Conservation (phyloP, 2,888 invertebrate species). For the Eupithecia centaureata region DNA sequence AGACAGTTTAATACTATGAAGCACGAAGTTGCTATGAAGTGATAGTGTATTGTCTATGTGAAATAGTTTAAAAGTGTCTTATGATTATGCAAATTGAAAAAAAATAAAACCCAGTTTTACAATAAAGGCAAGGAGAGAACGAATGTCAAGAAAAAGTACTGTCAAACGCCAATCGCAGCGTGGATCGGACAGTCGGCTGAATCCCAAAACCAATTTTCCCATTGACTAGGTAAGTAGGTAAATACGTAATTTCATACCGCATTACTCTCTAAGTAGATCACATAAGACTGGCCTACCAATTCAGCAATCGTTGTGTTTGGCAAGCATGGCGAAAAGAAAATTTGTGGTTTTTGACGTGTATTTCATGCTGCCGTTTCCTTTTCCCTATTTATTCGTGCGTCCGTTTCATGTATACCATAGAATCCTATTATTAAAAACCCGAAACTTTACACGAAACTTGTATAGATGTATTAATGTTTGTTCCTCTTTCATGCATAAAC, state of each 20-base stretch:
- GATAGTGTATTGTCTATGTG: no score
- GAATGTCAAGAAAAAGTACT: conserved; percentile 41
- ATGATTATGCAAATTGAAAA: background rate
- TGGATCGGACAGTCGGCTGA: conserved; percentile 67
- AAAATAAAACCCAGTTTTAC: conserved; percentile 2
- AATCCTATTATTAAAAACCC: no score
- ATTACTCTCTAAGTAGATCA: conserved; percentile 74
- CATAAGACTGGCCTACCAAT: conserved; percentile 54
- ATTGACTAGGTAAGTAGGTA: conserved; percentile 79
- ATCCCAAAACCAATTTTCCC: conserved; percentile 77
- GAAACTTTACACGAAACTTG: no score
- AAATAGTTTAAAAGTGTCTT: no score
- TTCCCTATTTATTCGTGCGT: background rate
- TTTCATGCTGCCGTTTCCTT: background rate
- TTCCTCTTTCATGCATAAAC: no score
- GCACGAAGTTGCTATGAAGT: no score
- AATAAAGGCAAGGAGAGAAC: conserved; percentile 23
- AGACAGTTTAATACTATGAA: no score
- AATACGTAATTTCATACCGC: conserved; percentile 79
- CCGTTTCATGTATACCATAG: background rate
- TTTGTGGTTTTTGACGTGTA: conserved; percentile 2
- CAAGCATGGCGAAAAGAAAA: conserved; percentile 13
- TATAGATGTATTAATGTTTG: no score
- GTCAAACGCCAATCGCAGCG: conserved; percentile 71
- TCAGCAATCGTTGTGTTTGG: conserved; percentile 53